phyloP scores from a whole-genome alignment of 1,140 invertebrate genomes.

The Acyrthosiphon pisum region DNA sequence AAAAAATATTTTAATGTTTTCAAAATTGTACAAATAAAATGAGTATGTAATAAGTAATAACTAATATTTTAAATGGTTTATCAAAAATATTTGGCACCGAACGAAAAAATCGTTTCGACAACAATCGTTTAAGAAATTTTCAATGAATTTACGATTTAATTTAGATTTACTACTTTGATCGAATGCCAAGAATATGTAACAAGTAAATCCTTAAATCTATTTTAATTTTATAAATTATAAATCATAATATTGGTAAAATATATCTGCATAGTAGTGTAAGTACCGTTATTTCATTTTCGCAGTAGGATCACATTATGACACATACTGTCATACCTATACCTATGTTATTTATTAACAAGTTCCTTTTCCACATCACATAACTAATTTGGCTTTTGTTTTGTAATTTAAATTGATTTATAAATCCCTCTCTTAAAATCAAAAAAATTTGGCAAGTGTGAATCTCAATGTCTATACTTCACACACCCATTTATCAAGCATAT shows the following conservation, averaged over 20 bases:
- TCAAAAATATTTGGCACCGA: not conserved
- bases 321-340: not conserved
- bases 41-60: no score
- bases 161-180: not conserved
- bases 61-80: not conserved
- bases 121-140: not conserved
- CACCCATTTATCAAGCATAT: constrained; percentile 12
- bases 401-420: constrained; percentile 46
- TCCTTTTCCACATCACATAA: constrained; percentile 7
- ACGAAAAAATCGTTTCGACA: not conserved
- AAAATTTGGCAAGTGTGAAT: constrained; percentile 28
- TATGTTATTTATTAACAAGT: constrained; percentile 51
- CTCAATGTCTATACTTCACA: constrained; percentile 35
- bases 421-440: constrained; percentile 36
- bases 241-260: not conserved
- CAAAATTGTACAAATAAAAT: no score
- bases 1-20: no score
- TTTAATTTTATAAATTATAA: constrained; percentile 15
- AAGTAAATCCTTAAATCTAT: constrained; percentile 42
- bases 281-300: not conserved
- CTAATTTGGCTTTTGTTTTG: constrained; percentile 53
- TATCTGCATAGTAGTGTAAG: no score
- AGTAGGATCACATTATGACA: not conserved
- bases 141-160: not conserved
- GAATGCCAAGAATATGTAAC: not conserved